Base-by-base conservation (phyloP, 2,113 vertebrate species). In the Nematolebias whitei region DNA sequence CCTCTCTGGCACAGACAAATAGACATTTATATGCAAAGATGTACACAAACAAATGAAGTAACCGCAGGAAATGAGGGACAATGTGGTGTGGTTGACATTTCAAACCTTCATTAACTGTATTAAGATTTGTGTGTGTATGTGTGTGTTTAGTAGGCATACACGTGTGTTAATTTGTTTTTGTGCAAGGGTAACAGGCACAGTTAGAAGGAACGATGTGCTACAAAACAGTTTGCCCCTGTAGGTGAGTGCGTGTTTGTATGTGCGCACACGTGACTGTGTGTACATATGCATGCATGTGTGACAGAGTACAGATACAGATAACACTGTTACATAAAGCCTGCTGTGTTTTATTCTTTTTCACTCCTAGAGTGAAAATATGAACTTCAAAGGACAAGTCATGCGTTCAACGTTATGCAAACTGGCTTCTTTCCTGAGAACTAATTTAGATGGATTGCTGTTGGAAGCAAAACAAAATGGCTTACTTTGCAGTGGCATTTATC, bases 61-160 rank as follows among this genome's bases (percentile, higher is more conserved):
- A 80, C 64, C 76, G 52, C 83, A 80, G 84, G 78, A 76, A 85
- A 90, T 83, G 82, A 79, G 80, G 38, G 61, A 52, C 77, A 78
- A 67, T 72, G 68, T 81, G 66, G 69, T 88, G 74, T 78, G 74
- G 80, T 60, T 88, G 87, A 89, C 89, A 89, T 89, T 88, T 88
- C 87, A 67, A 88, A 79, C 84, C 68, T 77, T 85, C 80, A 83
- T 84, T 87, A 83, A 70, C 72, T 48, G 62, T 24, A 6, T 54
- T 0, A 22, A 32, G 57, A 48, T 76, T 68, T 41, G 19, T 66
- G 14, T 67, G 63, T 73, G 38, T 78, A 38, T 56, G 12, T 48
- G 55, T 1, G 49, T 47, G 41, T 71, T 68, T 65, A 38, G 19
- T 54, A n/a, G 41, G 44, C 1, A 29, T 50, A 68, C n/a, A 51